phyloP scores from a whole-genome alignment of 1,140 invertebrate genomes.

The Oryctes rhinoceros region DNA sequence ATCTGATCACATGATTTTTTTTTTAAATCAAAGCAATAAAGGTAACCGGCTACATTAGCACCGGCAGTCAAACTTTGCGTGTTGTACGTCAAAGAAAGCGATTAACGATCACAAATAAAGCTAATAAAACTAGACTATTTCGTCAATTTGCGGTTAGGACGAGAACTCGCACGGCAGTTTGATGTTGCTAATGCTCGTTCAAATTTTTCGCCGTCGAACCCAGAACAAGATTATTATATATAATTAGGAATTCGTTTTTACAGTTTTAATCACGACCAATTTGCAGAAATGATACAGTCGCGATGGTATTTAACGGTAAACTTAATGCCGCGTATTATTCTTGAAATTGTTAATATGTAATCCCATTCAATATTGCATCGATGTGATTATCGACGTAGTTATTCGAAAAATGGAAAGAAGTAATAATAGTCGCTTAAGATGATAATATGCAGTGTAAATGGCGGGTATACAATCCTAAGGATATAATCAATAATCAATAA shows the following conservation, averaged over 20 bases:
- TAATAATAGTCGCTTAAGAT: background rate
- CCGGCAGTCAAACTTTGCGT: background rate
- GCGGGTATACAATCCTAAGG: background rate
- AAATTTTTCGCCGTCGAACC: background rate
- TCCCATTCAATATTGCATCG: background rate
- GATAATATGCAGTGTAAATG: background rate
- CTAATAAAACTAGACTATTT: conserved; percentile 22
- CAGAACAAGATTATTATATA: conserved; percentile 31
- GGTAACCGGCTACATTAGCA: background rate
- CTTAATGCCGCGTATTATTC: conserved; percentile 2
- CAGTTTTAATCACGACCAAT: conserved; percentile 28
- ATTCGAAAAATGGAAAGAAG: background rate
- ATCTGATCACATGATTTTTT: background rate
- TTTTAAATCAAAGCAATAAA: background rate
- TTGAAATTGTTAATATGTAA: conserved; percentile 22
- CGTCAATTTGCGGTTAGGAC: conserved; percentile 7
- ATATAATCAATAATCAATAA: conserved; percentile 18
- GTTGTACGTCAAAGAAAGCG: background rate
- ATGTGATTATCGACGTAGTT: conserved; percentile 3
- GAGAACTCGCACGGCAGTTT: background rate
- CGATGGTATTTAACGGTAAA: conserved; percentile 34
- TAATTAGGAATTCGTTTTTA: conserved; percentile 32
- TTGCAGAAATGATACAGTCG: conserved; percentile 16
- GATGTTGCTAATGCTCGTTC: background rate
- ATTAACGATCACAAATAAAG: conserved; percentile 1